Conservation (phyloP, 2,888 invertebrate genomes). For the Volucella inflata region DNA sequence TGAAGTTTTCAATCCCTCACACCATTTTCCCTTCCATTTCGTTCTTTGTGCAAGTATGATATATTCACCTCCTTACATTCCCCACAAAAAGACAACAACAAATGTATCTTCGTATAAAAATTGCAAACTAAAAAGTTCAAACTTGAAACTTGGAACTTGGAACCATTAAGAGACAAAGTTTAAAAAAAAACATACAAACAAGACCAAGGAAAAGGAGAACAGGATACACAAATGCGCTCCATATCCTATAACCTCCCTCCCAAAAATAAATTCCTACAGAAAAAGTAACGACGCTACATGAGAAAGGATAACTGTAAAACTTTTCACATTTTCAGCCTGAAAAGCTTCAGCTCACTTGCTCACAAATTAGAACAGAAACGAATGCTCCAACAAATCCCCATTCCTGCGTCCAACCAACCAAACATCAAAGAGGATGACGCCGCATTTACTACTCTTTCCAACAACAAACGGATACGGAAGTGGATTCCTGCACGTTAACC, state of each 20-base stretch:
- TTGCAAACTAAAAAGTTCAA: constrained; percentile 47
- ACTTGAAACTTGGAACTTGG: constrained; percentile 18
- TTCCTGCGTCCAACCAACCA: constrained; percentile 40
- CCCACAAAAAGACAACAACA: background rate
- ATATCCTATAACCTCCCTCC: background rate
- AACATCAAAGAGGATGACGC: constrained; percentile 65
- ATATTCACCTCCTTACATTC: background rate
- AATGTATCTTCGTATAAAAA: constrained; percentile 21
- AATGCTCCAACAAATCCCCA: constrained; percentile 23
- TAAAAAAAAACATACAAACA: constrained; percentile 38
- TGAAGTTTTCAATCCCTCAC: constrained; percentile 61
- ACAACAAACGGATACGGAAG: constrained; percentile 47
- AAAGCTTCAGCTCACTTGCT: constrained; percentile 45
- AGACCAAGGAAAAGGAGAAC: constrained; percentile 40
- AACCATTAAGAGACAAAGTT: constrained; percentile 60
- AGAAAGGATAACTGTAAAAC: constrained; percentile 60
- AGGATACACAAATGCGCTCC: constrained; percentile 43
- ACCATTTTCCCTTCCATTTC: constrained; percentile 5
- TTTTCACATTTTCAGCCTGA: constrained; percentile 71
- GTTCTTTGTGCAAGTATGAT: background rate
- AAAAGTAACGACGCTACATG: constrained; percentile 51
- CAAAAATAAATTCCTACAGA: constrained; percentile 33
- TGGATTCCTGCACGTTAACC: constrained; percentile 19
- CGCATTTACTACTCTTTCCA: constrained; percentile 48
- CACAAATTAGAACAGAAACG: constrained; percentile 56